Evolutionary conservation across 2,888 invertebrate genomes (phyloP).

Genomic region (Diogma glabrata): DNA sequence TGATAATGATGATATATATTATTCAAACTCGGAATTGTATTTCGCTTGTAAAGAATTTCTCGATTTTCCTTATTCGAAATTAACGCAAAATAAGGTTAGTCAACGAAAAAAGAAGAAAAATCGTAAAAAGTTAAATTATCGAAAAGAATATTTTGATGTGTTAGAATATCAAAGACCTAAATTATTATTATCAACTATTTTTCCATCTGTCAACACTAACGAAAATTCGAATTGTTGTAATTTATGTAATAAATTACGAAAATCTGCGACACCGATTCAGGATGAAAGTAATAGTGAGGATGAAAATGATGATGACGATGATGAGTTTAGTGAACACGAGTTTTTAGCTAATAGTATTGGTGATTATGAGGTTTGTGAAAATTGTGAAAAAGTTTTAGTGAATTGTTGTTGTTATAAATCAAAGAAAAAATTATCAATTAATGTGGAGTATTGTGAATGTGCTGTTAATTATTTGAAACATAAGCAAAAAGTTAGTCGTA

Average conservation of each 20-base stretch:
- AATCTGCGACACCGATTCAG: neutral
- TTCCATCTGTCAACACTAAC: slow-evolving; percentile 19
- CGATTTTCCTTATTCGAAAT: slow-evolving; percentile 13
- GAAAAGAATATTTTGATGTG: neutral
- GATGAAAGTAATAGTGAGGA: slow-evolving; percentile 11
- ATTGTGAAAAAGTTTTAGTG: slow-evolving; percentile 23
- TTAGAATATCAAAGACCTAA: slow-evolving; percentile 14
- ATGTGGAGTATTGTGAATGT: slow-evolving; percentile 9
- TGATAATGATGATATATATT: neutral
- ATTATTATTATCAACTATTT: slow-evolving; percentile 21
- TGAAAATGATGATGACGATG: slow-evolving; percentile 21
- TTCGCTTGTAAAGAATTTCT: slow-evolving; percentile 13
- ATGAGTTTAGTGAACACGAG: slow-evolving; percentile 24
- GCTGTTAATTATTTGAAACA: slow-evolving; percentile 7
- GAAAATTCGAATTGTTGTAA: neutral
- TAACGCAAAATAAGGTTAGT: slow-evolving; percentile 7
- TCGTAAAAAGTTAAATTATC: slow-evolving; percentile 8
- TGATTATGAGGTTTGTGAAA: slow-evolving; percentile 21
- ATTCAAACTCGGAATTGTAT: slow-evolving; percentile 17
- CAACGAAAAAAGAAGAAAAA: neutral
- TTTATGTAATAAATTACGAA: neutral
- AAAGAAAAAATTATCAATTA: too few species aligned
- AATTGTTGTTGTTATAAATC: slow-evolving; percentile 20
- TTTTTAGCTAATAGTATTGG: slow-evolving; percentile 21
- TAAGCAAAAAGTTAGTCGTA: slow-evolving; percentile 19